These are phyloP conservation scores for Ceratina calcarata DNA, from an alignment of 1,140 invertebrate species.

Conservation along the genomic window DNA sequence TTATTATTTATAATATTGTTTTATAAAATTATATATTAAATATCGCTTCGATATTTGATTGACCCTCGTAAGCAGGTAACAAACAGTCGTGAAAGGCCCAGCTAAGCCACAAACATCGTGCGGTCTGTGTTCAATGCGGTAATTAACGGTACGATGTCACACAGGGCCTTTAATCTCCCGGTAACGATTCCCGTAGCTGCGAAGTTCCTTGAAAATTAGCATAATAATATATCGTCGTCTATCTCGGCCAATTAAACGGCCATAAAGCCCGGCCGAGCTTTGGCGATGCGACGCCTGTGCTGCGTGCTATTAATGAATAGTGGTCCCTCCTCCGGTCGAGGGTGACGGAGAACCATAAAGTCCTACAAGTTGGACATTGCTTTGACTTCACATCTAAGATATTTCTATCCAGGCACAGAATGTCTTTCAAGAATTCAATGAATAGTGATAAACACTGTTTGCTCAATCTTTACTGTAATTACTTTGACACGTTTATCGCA, in stretches of 20 bases:
- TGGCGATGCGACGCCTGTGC: conserved; percentile 64
- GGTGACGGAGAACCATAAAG: conserved; percentile 69
- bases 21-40: too few species aligned
- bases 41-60: conserved; percentile 13
- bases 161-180: conserved; percentile 59
- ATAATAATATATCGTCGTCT: conserved; percentile 72
- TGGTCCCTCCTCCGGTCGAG: conserved; percentile 61
- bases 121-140: conserved; percentile 59
- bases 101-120: conserved; percentile 59
- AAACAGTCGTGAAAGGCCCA: conserved; percentile 45
- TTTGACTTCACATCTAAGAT: conserved; percentile 25
- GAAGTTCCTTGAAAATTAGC: conserved; percentile 71
- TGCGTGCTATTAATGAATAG: conserved; percentile 73
- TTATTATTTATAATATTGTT: too few species aligned
- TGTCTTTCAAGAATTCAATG: too few species aligned
- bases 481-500: too few species aligned
- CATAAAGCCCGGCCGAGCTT: conserved; percentile 69
- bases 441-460: too few species aligned
- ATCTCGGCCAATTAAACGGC: conserved; percentile 73
- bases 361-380: conserved; percentile 58
- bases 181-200: conserved; percentile 60
- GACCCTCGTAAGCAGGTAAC: conserved; percentile 44
- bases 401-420: too few species aligned
- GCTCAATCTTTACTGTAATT: too few species aligned
- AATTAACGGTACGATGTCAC: conserved; percentile 65